Conservation (phyloP, 1,140 invertebrate genomes). For the Heterodera carotae region DNA sequence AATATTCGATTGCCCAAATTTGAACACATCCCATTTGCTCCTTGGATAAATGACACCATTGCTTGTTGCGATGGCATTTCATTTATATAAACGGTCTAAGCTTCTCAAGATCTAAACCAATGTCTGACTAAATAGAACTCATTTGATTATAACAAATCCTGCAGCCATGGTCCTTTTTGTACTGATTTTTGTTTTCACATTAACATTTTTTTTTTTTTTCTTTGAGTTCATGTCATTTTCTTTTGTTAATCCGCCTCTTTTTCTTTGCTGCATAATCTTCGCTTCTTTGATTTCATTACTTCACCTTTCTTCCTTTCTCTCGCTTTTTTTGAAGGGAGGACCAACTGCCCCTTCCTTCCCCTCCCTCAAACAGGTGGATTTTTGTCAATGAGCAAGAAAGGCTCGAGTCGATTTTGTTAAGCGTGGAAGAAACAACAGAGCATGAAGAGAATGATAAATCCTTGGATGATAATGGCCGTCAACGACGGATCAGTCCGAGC, state of each 20-base stretch:
- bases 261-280: neutral
- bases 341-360: neutral
- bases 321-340: neutral
- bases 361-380: neutral
- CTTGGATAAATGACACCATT: too few relatives aligned
- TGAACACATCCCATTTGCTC: too few relatives aligned
- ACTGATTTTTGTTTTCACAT: neutral
- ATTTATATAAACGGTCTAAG: too few relatives aligned
- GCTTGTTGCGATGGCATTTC: too few relatives aligned
- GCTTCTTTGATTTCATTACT: constrained; percentile 3
- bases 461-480: neutral
- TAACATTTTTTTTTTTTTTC: neutral
- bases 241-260: neutral
- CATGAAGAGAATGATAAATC: neutral
- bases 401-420: neutral
- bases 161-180: neutral
- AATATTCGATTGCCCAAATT: too few relatives aligned
- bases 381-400: constrained; percentile 14
- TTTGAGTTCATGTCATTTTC: neutral
- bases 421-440: neutral
- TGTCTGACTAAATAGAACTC: too few relatives aligned
- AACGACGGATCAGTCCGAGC: too few relatives aligned
- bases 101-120: too few relatives aligned
- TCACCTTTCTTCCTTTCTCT: neutral
- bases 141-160: too few relatives aligned